phyloP scores from a whole-genome alignment of 2,797 vertebrate species.

The Sebastes trivittatus region DNA sequence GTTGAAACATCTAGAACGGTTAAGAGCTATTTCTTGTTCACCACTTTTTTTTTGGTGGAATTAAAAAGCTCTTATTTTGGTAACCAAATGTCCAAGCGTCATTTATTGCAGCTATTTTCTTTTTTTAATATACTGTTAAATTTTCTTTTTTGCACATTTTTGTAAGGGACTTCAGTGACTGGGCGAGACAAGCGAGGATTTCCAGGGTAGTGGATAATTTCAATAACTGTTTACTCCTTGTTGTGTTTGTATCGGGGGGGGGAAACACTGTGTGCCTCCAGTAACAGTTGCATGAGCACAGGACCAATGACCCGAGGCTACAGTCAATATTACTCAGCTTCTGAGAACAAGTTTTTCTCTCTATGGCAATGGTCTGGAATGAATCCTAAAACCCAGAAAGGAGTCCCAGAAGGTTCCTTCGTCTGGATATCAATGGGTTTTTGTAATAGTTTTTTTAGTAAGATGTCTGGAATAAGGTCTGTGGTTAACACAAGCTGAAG shows the following conservation, averaged over 20 bases:
- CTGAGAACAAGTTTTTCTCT: background rate
- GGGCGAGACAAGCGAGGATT: background rate
- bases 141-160: background rate
- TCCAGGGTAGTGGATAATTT: background rate
- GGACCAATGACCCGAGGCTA: background rate
- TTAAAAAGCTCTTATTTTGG: conserved; percentile 31
- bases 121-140: background rate
- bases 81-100: background rate
- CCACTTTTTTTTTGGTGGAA: background rate
- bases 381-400: no score
- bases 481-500: no score
- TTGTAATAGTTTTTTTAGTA: no score
- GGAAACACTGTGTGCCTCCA: background rate
- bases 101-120: background rate
- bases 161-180: background rate
- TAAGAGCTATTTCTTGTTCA: conserved; percentile 2
- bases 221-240: background rate
- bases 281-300: background rate
- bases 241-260: background rate
- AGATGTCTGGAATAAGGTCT: no score
- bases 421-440: no score
- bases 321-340: background rate
- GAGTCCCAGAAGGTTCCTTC: no score
- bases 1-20: background rate
- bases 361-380: background rate